phyloP scores from a whole-genome alignment of 2,113 vertebrate genomes.

The Pangasianodon hypophthalmus region DNA sequence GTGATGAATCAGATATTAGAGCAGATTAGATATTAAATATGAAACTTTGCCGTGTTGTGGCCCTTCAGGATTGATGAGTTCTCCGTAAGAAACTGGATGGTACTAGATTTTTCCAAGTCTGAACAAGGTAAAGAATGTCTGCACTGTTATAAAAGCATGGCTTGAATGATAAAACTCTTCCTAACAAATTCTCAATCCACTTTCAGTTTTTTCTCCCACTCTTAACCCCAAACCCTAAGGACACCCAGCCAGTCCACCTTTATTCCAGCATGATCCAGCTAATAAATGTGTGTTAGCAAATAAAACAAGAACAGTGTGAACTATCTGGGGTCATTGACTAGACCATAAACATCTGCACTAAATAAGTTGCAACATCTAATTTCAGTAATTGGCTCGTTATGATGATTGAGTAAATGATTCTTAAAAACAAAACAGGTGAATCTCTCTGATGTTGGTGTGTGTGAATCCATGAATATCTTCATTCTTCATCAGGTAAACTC shows the following conservation, averaged over 20 bases:
- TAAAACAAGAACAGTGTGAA: neutral
- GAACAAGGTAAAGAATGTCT: neutral
- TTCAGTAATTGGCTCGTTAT: neutral
- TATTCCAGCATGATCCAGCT: neutral
- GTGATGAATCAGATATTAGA: neutral
- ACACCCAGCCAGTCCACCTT: neutral
- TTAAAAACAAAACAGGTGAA: neutral
- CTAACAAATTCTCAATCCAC: neutral
- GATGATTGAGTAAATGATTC: neutral
- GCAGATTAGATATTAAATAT: neutral
- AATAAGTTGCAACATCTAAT: neutral
- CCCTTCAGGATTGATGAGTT: neutral
- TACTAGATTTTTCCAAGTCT: neutral
- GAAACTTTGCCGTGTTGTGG: neutral
- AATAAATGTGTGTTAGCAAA: neutral
- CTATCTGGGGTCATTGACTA: neutral
- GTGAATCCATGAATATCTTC: neutral
- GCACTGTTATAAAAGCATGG: neutral
- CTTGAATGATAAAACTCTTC: neutral
- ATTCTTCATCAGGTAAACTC: constrained; percentile 2
- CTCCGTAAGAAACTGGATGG: neutral
- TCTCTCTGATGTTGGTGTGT: neutral
- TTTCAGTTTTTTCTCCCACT: neutral
- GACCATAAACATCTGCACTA: neutral
- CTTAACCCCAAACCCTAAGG: neutral